phyloP scores from a whole-genome alignment of 1,140 invertebrate species.

The Caenorhabditis briggsae region DNA sequence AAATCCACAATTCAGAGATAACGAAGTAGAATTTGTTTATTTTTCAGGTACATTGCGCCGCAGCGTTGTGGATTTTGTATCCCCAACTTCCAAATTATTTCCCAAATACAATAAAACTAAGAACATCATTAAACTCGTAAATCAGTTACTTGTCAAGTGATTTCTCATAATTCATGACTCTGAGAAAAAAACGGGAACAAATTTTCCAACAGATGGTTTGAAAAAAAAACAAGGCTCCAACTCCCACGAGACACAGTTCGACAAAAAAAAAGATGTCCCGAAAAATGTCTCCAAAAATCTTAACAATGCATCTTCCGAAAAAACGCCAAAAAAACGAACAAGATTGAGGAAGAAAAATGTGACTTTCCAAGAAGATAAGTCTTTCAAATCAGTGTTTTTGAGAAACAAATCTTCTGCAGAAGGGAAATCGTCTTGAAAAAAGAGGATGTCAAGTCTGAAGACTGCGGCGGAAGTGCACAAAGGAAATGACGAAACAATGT shows the following conservation, averaged over 20 bases:
- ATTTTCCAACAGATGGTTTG: background rate
- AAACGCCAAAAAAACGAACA: background rate
- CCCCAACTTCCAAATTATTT: too few relatives aligned
- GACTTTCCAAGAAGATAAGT: background rate
- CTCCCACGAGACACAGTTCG: background rate
- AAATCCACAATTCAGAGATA: too few relatives aligned
- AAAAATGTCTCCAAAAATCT: slow-evolving; percentile 37
- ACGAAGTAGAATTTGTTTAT: too few relatives aligned
- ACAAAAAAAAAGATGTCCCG: background rate
- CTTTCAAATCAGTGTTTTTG: slow-evolving; percentile 41
- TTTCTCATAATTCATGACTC: too few relatives aligned
- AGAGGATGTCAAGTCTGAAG: slow-evolving; percentile 21
- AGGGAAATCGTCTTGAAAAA: background rate
- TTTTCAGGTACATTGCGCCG: too few relatives aligned
- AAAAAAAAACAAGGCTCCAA: background rate
- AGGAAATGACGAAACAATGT: slow-evolving; percentile 51
- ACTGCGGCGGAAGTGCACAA: background rate
- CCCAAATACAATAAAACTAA: too few relatives aligned
- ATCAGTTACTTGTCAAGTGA: too few relatives aligned
- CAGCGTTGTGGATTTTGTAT: too few relatives aligned
- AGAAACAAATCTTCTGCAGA: background rate
- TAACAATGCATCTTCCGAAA: background rate
- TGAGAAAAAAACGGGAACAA: background rate
- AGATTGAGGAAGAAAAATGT: background rate
- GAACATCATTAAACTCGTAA: too few relatives aligned